phyloP scores from a whole-genome alignment of 2,113 vertebrate genomes.

The Trogon surrucura region DNA sequence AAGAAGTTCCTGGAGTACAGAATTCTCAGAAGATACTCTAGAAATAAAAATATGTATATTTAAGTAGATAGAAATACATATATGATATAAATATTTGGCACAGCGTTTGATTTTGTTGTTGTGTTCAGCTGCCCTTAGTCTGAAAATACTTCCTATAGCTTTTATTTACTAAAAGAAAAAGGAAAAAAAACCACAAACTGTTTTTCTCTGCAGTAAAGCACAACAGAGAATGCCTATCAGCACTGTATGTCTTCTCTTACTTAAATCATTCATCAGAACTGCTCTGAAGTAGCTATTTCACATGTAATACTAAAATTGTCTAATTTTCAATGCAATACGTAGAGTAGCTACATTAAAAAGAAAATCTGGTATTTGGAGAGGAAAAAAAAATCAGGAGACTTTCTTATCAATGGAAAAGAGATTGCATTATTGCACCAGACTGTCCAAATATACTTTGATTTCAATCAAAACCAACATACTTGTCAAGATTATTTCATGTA shows the following conservation, averaged over 20 bases:
- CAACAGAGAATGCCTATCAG: not conserved
- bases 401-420: not conserved
- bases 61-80: not conserved
- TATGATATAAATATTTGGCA: not conserved
- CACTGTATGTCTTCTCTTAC: not conserved
- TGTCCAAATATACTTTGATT: not conserved
- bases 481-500: not conserved
- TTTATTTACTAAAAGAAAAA: not conserved
- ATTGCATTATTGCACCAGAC: not conserved
- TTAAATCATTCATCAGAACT: not conserved
- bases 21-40: not conserved
- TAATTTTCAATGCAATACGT: not conserved
- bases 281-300: not conserved
- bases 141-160: not conserved
- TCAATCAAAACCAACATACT: not conserved
- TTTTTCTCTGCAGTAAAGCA: not conserved
- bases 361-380: not conserved
- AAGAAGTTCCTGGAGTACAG: not conserved
- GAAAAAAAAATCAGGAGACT: not conserved
- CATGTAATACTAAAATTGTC: not conserved
- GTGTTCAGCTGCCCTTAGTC: not conserved
- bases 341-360: not conserved
- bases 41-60: constrained; percentile 3
- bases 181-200: not conserved
- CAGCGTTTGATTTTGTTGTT: not conserved